These are phyloP conservation scores for Amblyopsis hoosieri DNA, from an alignment of 2,797 vertebrate species.

Conservation along the genomic window DNA sequence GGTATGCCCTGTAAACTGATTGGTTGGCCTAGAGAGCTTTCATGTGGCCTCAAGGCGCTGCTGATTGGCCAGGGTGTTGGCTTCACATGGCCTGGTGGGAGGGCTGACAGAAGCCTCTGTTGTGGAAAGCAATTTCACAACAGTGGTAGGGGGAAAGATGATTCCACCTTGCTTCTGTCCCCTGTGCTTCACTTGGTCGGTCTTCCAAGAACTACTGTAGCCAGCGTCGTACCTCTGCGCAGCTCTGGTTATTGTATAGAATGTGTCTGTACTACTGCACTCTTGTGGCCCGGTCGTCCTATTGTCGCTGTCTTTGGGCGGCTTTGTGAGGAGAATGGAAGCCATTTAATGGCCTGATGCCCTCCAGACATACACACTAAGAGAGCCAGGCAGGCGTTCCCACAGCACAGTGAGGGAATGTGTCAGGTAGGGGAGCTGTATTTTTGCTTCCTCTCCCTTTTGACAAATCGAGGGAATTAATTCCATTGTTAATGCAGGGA, in stretches of 20 bases:
- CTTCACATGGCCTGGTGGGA: slow-evolving; percentile 37
- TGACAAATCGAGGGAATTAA: slow-evolving; percentile 68
- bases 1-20: slow-evolving; percentile 39
- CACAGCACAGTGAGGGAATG: slow-evolving; percentile 64
- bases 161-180: background rate
- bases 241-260: slow-evolving; percentile 51
- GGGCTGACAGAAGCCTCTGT: slow-evolving; percentile 39
- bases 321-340: slow-evolving; percentile 48
- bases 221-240: slow-evolving; percentile 16
- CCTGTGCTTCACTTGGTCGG: slow-evolving; percentile 28
- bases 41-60: slow-evolving; percentile 61
- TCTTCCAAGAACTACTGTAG: slow-evolving; percentile 29
- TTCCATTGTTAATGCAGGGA: slow-evolving; percentile 73
- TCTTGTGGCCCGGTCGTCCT: slow-evolving; percentile 40
- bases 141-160: slow-evolving; percentile 34
- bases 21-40: slow-evolving; percentile 47
- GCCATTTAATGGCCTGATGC: slow-evolving; percentile 72
- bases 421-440: slow-evolving; percentile 72
- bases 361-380: slow-evolving; percentile 71
- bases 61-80: slow-evolving; percentile 68
- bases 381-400: slow-evolving; percentile 64
- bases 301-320: slow-evolving; percentile 42
- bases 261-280: slow-evolving; percentile 25
- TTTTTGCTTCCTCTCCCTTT: slow-evolving; percentile 70
- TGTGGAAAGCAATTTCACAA: slow-evolving; percentile 54